Evolutionary conservation across 2,797 vertebrate species (phyloP), one percentile per base, ranked within the genome.

Genomic region (Crenichthys baileyi): DNA sequence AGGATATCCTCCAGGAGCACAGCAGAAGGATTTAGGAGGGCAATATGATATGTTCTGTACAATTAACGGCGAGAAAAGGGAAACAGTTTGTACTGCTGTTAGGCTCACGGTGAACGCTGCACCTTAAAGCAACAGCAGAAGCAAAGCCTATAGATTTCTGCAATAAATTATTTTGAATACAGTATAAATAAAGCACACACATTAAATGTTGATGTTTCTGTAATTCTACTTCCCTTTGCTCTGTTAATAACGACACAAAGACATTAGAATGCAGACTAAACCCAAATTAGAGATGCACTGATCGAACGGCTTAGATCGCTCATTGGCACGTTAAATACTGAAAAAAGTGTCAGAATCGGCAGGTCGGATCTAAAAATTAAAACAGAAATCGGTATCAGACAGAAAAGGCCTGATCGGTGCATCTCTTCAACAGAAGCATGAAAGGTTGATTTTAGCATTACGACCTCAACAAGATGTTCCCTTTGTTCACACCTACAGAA

Each of bases 1-100:
- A 89, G 81, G 87, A 92, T 85, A 90, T 88, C 79, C 85, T 88
- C 58, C 61, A 22, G 53, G 46, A 65, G 36, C 56, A 36, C 60
- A 78, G 51, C 7, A 73, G 48, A 91, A 82, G 50, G 26, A 79
- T 18, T n/a, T 7, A 72, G 51, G 31, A 78, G 76, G 61, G 39
- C 15, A 74, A 78, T 8, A 51, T 1, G 31, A 73, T 73, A 51
- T 36, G 60, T 79, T 83, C n/a, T n/a, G 77, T 1, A 80, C 78
- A 84, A 76, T 0, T 61, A 70, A 78, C 50, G 48, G 31, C 65
- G 60, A 75, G 31, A 83, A 55, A 72, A 73, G 15, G n/a, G 79
- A 74, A 83, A 53, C 8, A 67, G 12, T 78, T 80, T 53, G 58
- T 5, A 22, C 44, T 72, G 50, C 67, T 50, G 53, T 70, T 24